These are phyloP conservation scores for Apamea monoglypha DNA, from an alignment of 2,888 invertebrate species.

Conservation along the genomic window DNA sequence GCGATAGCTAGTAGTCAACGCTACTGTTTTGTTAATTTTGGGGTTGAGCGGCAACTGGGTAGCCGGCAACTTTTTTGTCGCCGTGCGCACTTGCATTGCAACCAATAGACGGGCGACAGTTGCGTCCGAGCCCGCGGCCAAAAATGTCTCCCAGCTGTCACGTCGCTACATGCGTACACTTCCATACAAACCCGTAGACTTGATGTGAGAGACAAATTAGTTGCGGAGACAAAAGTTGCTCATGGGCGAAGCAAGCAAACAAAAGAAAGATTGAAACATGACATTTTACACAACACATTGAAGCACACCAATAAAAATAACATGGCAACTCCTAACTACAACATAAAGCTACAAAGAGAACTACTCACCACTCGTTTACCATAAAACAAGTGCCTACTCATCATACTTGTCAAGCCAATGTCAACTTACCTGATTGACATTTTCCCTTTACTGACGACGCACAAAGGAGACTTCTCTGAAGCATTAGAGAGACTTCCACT, in stretches of 20 bases:
- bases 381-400: conserved; percentile 26
- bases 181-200: no score
- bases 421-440: conserved; percentile 44
- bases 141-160: not conserved
- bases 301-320: not conserved
- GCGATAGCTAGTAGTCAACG: not conserved
- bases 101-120: not conserved
- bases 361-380: not conserved
- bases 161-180: not conserved
- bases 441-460: conserved; percentile 24
- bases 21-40: not conserved
- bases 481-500: conserved; percentile 7
- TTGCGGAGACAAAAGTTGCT: not conserved
- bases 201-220: not conserved
- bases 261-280: not conserved
- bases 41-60: not conserved
- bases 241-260: not conserved
- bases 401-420: conserved; percentile 20
- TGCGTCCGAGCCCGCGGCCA: not conserved
- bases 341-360: conserved; percentile 8
- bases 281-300: not conserved
- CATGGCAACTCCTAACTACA: not conserved
- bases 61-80: not conserved
- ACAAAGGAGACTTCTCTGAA: conserved; percentile 27
- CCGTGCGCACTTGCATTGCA: not conserved